A percentile compares a stretch with the other conserved stretches of the same genome.
Evolutionary conservation across 2,888 invertebrate species (phyloP).

Genomic region (Hypsopygia costalis): DNA sequence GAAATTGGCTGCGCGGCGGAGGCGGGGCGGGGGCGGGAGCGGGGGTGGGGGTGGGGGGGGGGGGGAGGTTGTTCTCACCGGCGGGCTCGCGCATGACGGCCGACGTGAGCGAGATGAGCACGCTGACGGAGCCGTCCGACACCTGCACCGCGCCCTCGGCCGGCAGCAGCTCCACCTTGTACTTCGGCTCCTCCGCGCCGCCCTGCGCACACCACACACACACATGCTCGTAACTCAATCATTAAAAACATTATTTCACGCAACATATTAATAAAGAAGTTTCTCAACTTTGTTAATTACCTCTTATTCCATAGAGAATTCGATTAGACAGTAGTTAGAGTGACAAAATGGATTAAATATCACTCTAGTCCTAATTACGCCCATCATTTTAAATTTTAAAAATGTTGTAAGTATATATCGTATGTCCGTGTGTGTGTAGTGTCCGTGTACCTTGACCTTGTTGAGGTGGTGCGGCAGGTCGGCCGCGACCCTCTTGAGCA

Average conservation of each 20-base stretch:
- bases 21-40: constrained; percentile 11
- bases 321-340: too few species aligned
- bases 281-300: too few species aligned
- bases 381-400: too few species aligned
- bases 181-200: constrained; percentile 74
- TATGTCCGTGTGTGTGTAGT: too few species aligned
- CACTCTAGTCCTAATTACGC: too few species aligned
- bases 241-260: too few species aligned
- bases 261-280: too few species aligned
- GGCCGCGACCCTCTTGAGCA: constrained; percentile 92
- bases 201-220: constrained; percentile 29
- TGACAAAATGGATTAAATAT: too few species aligned
- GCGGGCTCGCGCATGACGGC: constrained; percentile 93
- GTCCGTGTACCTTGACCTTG: constrained; percentile 75
- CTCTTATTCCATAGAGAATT: too few species aligned
- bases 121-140: constrained; percentile 87
- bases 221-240: too few species aligned
- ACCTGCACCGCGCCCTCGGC: constrained; percentile 93
- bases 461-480: constrained; percentile 90
- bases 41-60: too few species aligned
- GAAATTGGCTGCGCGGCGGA: constrained; percentile 48
- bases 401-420: too few species aligned
- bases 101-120: constrained; percentile 95
- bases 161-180: constrained; percentile 90
- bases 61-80: constrained; percentile 54